Base-by-base conservation (phyloP, 2,797 vertebrate genomes). In the Phataginus tricuspis region DNA sequence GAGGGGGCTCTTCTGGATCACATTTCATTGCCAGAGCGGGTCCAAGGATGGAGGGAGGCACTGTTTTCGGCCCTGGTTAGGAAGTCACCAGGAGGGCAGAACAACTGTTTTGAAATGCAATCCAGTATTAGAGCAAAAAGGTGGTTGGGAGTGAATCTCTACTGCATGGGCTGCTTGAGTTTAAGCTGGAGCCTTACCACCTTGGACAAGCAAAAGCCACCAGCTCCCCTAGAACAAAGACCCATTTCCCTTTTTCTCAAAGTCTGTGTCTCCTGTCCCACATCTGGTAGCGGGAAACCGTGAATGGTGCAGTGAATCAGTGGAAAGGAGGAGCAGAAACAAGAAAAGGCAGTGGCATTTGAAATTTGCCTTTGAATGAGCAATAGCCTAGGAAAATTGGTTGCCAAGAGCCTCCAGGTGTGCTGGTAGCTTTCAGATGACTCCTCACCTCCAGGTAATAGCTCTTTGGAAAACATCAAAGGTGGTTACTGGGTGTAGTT, bases 101-200 rank as follows among this genome's bases (percentile, higher is more conserved):
- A 74, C 80, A 63, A 45, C 95, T 86, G 88, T 92, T 96, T 92
- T 95, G 97, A 97, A 97, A 97, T 55, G 87, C 82, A 97, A 86
- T 94, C 45, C 1, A 37, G 83, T 64, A 86, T 95, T 94, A 94
- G 75, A 27, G 53, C 0, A 27, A 86, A 94, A 95, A 59, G 82
- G 86, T 15, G 94, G 90, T 14, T 0, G n/a, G 97, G 93, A 93
- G 39, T 21, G 86, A 84, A 86, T 91, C 83, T 75, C 74, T 45
- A 4, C 27, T 12, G 42, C 7, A 4, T 0, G 0, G 0, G 79
- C 64, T 69, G 68, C 95, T 55, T 55, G 57, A 0, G 5, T 51
- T 91, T 23, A 45, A 82, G 83, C 27, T 0, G 19, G 45, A 45
- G 45, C 45, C 45, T 45, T 45, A 45, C 45, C 45, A 94, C 95